Percentiles rank a stretch among this genome's conserved stretches.
Conservation (phyloP, 2,113 vertebrate genomes). For the Geococcyx californianus region DNA sequence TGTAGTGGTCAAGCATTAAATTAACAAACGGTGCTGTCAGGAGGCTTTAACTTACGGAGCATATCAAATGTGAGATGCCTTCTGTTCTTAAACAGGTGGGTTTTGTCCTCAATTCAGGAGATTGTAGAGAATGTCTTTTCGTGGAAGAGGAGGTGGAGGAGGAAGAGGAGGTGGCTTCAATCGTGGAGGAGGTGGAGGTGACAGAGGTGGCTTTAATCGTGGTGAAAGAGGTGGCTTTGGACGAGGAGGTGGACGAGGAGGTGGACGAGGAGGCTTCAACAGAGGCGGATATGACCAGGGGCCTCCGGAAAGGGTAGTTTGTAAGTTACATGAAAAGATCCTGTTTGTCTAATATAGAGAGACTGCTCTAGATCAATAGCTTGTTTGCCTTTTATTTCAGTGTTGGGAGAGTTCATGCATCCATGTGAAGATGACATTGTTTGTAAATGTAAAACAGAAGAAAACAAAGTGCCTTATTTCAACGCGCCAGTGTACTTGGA, state of each 20-base stretch:
- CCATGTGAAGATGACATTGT: slow-evolving; percentile 97
- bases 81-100: not conserved
- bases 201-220: slow-evolving; percentile 70
- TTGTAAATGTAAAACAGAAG: slow-evolving; percentile 91
- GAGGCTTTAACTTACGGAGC: not conserved
- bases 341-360: not conserved
- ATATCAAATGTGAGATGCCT: rapidly evolving
- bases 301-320: slow-evolving; percentile 91
- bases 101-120: not conserved
- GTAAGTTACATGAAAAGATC: slow-evolving; percentile 71
- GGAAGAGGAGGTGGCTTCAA: slow-evolving; percentile 77
- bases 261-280: slow-evolving; percentile 87
- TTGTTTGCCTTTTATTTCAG: slow-evolving; percentile 68
- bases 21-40: not conserved
- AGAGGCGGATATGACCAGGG: slow-evolving; percentile 91
- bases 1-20: rapidly evolving
- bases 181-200: slow-evolving; percentile 51
- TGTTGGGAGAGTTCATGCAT: slow-evolving; percentile 93
- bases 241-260: slow-evolving; percentile 80
- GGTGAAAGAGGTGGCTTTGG: slow-evolving; percentile 67
- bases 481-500: slow-evolving; percentile 97
- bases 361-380: not conserved
- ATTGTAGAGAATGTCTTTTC: slow-evolving; percentile 83
- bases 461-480: slow-evolving; percentile 97
- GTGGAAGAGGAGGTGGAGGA: slow-evolving; percentile 80